Evolutionary conservation across 2,113 vertebrate species (phyloP), one percentile per base, ranked within the genome.

Genomic region (Clinocottus analis): DNA sequence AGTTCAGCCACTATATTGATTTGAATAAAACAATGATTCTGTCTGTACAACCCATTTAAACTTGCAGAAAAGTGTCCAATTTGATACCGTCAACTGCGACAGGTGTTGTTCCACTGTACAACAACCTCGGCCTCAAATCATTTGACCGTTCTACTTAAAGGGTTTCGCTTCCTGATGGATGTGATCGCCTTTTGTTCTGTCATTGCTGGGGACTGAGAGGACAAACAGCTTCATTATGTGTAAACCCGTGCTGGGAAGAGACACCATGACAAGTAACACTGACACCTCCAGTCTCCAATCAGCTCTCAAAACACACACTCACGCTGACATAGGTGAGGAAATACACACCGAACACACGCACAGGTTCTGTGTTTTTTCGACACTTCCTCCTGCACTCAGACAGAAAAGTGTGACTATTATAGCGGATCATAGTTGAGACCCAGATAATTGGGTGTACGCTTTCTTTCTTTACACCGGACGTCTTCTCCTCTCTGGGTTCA

Each of bases 331-430:
- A 27, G 19, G 12, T 35, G 33, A 25, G 49, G 37, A 70, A 35
- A 67, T 16, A 51, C 63, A 71, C 66, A 58, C 25, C 3, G 0
- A 58, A 27, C 56, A 43, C 29, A 43, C 25, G 25, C 49, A 27
- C 17, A n/a, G 25, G n/a, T 70, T 70, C 25, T 31, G 35, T 59
- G 49, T 58, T 72, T 62, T n/a, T 59, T 39, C 62, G 63, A 47
- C 71, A 35, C 43, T 1, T 1, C 62, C 43, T 0, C 3, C 62
- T 61, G 31, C 53, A 23, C 72, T 72, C 72, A 56, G 27, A 70
- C 29, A 74, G 41, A 31, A 45, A 59, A 68, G 74, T 89, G 85
- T 89, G 84, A 86, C 90, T 85, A 77, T 84, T 71, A n/a, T n/a
- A 58, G 76, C 75, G 89, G 83, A 90, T 86, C 79, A 84, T 53